Base-by-base conservation (phyloP, 2,888 invertebrate genomes). In the Balanococcus diminutus region DNA sequence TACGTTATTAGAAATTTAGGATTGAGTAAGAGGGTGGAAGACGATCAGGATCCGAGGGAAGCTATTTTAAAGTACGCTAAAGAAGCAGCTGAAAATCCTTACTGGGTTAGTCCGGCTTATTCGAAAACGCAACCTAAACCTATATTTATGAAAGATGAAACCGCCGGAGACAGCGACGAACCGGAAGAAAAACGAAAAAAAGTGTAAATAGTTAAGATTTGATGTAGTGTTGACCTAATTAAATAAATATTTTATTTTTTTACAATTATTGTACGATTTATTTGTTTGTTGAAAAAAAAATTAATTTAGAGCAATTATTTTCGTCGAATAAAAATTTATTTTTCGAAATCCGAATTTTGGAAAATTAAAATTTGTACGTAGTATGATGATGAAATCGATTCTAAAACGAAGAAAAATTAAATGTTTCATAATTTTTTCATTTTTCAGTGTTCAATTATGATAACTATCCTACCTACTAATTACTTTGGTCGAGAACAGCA, bases 1-100 rank as follows among this genome's bases (percentile, higher is more conserved):
- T 98, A 96, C 89, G 97, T 99, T 9, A 98, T 98, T 81, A 93
- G 98, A 87, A 98, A 98, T 90, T 92, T 99, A 86, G 99, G 98
- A 0, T 91, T 98, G 9, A 97, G 97, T 89, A 97, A 98, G 88
- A 92, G 96, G 79, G 95, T 97, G 0, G 95, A 97, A 89, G 97
- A 97, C 89, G 96, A 96, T 89, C 91, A 93, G 88, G 98, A 99
- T 91, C 98, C 98, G 0, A 92, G 98, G 82, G 98, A 97, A 89
- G 98, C 98, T 1, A 97, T 99, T 88, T 91, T 98, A 86, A 95
- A 97, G 88, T 98, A 94, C 90, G 98, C 98, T 0, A 96, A 98
- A 89, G 97, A 97, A 1, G 98, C 98, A 0, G 98, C 93, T 82
- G 96, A 98, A 89, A 96, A 98, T 92, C 98, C 98, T 0, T 98